Evolutionary conservation across 2,113 vertebrate species (phyloP).

Genomic region (Nothoprocta pentlandii): DNA sequence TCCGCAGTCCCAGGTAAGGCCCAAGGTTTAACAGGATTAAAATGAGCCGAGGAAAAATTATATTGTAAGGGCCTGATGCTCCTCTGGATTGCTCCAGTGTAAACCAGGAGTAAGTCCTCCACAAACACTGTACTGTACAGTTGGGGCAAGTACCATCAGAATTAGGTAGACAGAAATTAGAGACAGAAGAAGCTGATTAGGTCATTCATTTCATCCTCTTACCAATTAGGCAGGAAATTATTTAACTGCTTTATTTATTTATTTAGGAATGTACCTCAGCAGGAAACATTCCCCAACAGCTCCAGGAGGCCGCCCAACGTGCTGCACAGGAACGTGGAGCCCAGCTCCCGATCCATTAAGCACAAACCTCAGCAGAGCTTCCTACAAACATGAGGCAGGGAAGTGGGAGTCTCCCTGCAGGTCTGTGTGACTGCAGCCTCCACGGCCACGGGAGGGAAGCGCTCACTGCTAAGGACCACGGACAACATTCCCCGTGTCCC

Average conservation of each 20-base stretch:
- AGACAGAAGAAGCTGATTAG: constrained; percentile 53
- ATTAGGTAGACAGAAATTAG: neutral
- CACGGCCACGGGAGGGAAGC: fast-evolving
- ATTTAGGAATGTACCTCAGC: constrained; percentile 62
- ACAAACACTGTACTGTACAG: neutral
- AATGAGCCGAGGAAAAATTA: neutral
- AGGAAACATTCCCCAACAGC: constrained; percentile 24
- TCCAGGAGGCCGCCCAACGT: neutral
- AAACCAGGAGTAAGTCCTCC: neutral
- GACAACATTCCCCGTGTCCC: fast-evolving
- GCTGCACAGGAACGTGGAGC: neutral
- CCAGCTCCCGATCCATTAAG: neutral
- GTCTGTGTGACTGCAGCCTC: neutral
- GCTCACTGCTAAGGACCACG: neutral
- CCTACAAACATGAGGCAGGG: neutral
- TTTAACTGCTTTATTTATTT: constrained; percentile 73
- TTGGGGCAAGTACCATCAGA: neutral
- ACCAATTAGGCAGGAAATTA: constrained; percentile 66
- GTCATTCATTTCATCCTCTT: constrained; percentile 57
- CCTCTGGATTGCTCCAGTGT: fast-evolving
- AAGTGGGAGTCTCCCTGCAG: neutral
- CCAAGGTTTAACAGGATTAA: neutral
- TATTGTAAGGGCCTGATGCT: neutral
- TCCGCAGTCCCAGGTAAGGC: neutral
- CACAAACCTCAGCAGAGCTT: neutral